Evolutionary conservation across 2,888 invertebrate genomes (phyloP).

Genomic region (Anthophora plumipes): DNA sequence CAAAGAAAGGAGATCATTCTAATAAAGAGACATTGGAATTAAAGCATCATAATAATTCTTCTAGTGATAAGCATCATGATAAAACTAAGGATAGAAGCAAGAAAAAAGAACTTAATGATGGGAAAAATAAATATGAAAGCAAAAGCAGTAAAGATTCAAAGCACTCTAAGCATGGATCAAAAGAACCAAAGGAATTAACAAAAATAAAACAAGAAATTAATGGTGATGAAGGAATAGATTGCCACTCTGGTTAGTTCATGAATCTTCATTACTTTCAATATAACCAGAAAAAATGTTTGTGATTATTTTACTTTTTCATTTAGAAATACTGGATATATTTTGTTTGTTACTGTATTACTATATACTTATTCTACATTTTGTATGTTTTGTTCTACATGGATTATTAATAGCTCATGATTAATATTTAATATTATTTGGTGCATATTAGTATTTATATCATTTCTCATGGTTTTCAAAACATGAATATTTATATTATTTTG

Average conservation of each 20-base stretch:
- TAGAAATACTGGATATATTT: conserved; percentile 24
- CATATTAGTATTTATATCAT: no score
- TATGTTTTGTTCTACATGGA: not conserved
- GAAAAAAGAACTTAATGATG: conserved; percentile 67
- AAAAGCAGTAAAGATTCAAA: conserved; percentile 61
- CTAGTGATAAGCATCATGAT: conserved; percentile 74
- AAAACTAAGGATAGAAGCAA: conserved; percentile 72
- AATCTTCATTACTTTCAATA: conserved; percentile 6
- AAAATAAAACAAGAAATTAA: conserved; percentile 84
- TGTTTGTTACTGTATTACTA: conserved; percentile 17
- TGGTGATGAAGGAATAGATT: conserved; percentile 89
- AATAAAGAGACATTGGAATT: conserved; percentile 75
- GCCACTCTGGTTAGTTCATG: conserved; percentile 87
- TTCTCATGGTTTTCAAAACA: no score
- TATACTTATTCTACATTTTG: conserved; percentile 4
- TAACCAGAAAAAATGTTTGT: conserved; percentile 5
- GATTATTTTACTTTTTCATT: conserved; percentile 15
- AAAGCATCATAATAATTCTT: conserved; percentile 76
- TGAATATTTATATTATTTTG: no score
- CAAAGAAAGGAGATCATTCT: conserved; percentile 70
- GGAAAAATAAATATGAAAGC: conserved; percentile 59
- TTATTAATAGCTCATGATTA: not conserved
- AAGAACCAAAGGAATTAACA: conserved; percentile 75
- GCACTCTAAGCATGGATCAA: conserved; percentile 61
- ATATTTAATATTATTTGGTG: not conserved